Percentiles rank a stretch among this genome's conserved stretches.
These are phyloP conservation scores for Phalacrocorax carbo DNA, from an alignment of 2,113 vertebrate genomes.

Conservation along the genomic window DNA sequence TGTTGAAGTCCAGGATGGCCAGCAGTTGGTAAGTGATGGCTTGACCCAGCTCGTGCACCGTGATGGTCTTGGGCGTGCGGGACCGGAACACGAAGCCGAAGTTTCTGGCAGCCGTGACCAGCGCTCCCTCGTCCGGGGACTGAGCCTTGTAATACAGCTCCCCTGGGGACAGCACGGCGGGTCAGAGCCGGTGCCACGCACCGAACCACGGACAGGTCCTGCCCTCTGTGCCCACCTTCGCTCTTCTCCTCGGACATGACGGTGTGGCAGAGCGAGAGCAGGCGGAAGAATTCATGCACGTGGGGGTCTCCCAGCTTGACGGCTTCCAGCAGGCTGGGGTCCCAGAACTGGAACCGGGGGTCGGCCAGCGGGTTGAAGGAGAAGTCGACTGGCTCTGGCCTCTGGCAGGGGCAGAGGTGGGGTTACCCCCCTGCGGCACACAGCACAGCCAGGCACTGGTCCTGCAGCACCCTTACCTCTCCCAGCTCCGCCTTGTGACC, in stretches of 20 bases:
- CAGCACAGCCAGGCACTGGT: rapidly evolving
- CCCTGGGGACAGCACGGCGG: slow-evolving; percentile 54
- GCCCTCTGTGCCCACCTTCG: slow-evolving; percentile 66
- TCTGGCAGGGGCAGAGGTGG: slow-evolving; percentile 33
- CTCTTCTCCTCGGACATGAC: slow-evolving; percentile 93
- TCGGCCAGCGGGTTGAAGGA: slow-evolving; percentile 88
- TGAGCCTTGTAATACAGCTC: slow-evolving; percentile 91
- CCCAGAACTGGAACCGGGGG: slow-evolving; percentile 86
- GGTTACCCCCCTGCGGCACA: rapidly evolving
- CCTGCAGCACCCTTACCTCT: slow-evolving; percentile 59
- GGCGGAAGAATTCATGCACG: slow-evolving; percentile 88
- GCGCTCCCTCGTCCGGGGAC: slow-evolving; percentile 89
- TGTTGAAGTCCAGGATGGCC: slow-evolving; percentile 94
- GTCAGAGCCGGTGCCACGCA: neutral
- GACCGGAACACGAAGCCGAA: slow-evolving; percentile 92
- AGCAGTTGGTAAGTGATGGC: slow-evolving; percentile 88
- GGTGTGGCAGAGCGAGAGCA: slow-evolving; percentile 91
- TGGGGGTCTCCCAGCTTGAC: slow-evolving; percentile 82
- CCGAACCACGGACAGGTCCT: neutral
- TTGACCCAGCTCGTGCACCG: slow-evolving; percentile 83
- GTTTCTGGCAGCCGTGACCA: slow-evolving; percentile 90
- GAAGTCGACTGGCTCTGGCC: slow-evolving; percentile 82
- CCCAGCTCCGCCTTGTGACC: slow-evolving; percentile 78
- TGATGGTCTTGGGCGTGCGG: slow-evolving; percentile 88
- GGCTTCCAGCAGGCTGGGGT: slow-evolving; percentile 83